These are phyloP conservation scores for Montipora capitata DNA, from an alignment of 92 coral and sea anemone genomes.

Conservation along the genomic window DNA sequence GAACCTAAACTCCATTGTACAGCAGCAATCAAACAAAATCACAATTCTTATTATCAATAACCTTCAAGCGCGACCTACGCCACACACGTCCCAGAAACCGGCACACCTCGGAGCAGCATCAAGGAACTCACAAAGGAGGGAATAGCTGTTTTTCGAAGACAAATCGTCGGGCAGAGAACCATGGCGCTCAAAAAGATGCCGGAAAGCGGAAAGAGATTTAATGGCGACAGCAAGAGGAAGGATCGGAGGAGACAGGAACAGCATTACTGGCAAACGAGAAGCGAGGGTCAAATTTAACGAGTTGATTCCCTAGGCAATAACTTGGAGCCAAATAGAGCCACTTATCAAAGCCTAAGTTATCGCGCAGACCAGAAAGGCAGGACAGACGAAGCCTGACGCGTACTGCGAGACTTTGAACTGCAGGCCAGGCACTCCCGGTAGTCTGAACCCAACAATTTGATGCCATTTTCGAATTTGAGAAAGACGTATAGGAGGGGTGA, in stretches of 20 bases:
- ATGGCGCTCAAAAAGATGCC: too few relatives aligned
- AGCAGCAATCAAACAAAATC: not conserved
- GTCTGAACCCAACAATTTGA: not conserved
- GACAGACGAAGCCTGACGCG: not conserved
- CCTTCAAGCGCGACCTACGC: not conserved
- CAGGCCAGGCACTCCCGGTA: not conserved
- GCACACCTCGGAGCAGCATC: too few relatives aligned
- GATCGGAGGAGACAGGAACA: too few relatives aligned
- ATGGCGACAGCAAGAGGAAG: not conserved
- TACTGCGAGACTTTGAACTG: not conserved
- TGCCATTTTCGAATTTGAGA: not conserved
- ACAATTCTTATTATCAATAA: not conserved
- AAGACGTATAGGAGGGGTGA: conserved; percentile 53
- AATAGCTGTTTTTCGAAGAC: too few relatives aligned
- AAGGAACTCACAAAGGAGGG: too few relatives aligned
- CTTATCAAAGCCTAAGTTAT: not conserved
- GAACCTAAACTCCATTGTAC: not conserved
- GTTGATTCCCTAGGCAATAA: too few relatives aligned
- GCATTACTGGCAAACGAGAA: too few relatives aligned
- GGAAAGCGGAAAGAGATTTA: too few relatives aligned
- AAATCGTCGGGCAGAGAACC: too few relatives aligned
- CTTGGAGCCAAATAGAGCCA: not conserved
- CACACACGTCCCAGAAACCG: too few relatives aligned
- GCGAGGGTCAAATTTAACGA: too few relatives aligned
- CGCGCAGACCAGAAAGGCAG: not conserved